phyloP scores from a whole-genome alignment of 1,140 invertebrate genomes.

The Eueides isabella region DNA sequence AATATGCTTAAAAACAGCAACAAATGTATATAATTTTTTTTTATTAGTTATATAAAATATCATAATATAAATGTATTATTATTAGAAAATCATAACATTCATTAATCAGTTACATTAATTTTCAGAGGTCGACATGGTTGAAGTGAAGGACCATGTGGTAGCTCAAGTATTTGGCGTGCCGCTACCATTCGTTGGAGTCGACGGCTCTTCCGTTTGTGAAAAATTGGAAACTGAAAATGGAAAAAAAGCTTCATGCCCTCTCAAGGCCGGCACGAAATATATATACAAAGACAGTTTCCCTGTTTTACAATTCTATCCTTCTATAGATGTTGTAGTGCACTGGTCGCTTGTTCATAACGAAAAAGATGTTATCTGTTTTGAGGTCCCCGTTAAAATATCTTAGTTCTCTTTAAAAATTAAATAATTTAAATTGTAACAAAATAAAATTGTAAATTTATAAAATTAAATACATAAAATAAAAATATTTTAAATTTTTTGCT shows the following conservation, averaged over 20 bases:
- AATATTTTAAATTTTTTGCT: not conserved
- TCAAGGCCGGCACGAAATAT: constrained; percentile 86
- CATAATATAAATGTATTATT: not conserved
- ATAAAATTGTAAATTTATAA: not conserved
- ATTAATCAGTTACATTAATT: constrained; percentile 24
- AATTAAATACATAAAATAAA: no score
- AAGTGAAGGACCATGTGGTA: constrained; percentile 76
- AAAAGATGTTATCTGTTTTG: constrained; percentile 84
- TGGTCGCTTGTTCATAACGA: constrained; percentile 82
- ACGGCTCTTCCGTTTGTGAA: constrained; percentile 86
- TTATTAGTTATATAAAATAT: not conserved
- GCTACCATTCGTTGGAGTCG: constrained; percentile 89
- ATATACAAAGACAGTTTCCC: constrained; percentile 87
- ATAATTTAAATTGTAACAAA: not conserved
- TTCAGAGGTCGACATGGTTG: constrained; percentile 57
- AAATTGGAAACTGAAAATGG: constrained; percentile 82
- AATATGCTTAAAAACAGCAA: no score
- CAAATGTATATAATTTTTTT: no score
- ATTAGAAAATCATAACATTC: no score
- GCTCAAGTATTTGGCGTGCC: constrained; percentile 84
- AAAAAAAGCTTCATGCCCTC: constrained; percentile 84
- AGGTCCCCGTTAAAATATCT: constrained; percentile 85
- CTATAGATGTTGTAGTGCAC: constrained; percentile 84
- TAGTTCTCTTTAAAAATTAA: not conserved
- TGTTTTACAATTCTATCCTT: constrained; percentile 86